Conservation (phyloP, 2,113 vertebrate species). For the Condylura cristata region DNA sequence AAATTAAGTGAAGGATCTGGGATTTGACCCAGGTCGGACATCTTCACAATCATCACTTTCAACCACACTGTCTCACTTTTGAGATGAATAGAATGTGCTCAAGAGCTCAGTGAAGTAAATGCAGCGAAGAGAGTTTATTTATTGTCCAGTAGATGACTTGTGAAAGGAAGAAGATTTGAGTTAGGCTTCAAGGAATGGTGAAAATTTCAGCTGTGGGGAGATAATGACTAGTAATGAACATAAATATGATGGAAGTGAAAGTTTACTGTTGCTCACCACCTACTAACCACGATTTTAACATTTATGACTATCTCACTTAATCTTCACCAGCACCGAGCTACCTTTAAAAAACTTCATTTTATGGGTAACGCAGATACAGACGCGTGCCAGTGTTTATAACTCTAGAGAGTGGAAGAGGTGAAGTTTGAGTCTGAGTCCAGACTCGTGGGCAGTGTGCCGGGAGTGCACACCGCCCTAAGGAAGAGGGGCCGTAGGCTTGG, state of each 20-base stretch:
- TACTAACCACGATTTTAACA: neutral
- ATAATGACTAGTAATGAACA: neutral
- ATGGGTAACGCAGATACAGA: neutral
- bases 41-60: neutral
- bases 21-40: neutral
- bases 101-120: neutral
- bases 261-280: neutral
- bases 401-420: neutral
- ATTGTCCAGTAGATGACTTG: neutral
- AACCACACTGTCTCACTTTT: neutral
- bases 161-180: neutral
- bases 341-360: neutral
- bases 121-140: conserved; percentile 10
- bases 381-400: neutral
- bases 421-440: neutral
- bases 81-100: neutral
- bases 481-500: neutral
- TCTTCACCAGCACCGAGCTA: neutral
- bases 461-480: neutral
- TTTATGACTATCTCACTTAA: neutral
- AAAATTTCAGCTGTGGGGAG: neutral
- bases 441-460: neutral
- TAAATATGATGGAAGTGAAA: neutral
- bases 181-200: conserved; percentile 26
- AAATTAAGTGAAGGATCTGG: neutral